Percentiles rank a stretch among this genome's conserved stretches.
phyloP scores from a whole-genome alignment of 30 jellyfish, hydroid and myxozoan genomes.

The Hydractinia echinata region DNA sequence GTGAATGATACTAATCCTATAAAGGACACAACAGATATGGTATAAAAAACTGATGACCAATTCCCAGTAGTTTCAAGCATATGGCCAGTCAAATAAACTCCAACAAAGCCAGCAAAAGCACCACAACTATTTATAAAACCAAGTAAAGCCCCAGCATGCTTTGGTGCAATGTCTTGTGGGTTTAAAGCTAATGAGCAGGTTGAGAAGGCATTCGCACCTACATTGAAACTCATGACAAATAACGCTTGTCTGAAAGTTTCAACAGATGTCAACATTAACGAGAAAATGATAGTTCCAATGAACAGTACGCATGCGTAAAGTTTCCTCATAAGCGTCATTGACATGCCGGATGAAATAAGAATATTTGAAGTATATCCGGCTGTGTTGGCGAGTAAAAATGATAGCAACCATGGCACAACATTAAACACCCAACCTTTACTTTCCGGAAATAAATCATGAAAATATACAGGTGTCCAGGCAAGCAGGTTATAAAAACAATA shows the following conservation, averaged over 20 bases:
- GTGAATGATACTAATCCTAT: conserved; percentile 50
- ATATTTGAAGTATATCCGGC: conserved; percentile 63
- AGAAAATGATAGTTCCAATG: conserved; percentile 58
- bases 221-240: conserved; percentile 60
- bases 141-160: conserved; percentile 84
- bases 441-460: conserved; percentile 87
- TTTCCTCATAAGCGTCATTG: conserved; percentile 83
- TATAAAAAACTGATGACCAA: conserved; percentile 83
- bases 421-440: conserved; percentile 98
- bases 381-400: conserved; percentile 45
- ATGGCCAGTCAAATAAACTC: conserved; percentile 82
- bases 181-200: conserved; percentile 79
- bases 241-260: conserved; percentile 86
- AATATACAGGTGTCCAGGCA: conserved; percentile 92
- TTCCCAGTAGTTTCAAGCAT: conserved; percentile 66
- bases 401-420: conserved; percentile 82
- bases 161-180: conserved; percentile 95
- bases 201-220: conserved; percentile 77
- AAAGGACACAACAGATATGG: conserved; percentile 67
- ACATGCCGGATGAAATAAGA: conserved; percentile 43
- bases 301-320: conserved; percentile 61
- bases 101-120: conserved; percentile 87
- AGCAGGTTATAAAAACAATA: conserved; percentile 70
- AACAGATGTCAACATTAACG: conserved; percentile 58
- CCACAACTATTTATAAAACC: conserved; percentile 85